Percentiles rank a stretch among this genome's conserved stretches.
These are phyloP conservation scores for Amblyjoppa proteus DNA, from an alignment of 2,888 invertebrate species.

Conservation along the genomic window DNA sequence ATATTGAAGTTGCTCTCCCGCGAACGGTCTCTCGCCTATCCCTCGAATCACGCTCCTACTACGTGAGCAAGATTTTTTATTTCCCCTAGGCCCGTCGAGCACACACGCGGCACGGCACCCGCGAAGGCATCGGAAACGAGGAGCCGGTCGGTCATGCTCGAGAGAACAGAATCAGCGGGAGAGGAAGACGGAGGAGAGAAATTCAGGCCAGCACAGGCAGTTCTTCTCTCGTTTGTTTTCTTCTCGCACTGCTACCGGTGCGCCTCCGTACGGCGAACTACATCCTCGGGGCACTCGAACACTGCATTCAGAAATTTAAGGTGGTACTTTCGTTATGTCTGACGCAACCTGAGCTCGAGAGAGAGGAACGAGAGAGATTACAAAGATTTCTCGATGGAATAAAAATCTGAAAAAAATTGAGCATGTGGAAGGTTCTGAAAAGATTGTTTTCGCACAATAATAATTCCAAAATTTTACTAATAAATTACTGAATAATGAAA, in stretches of 20 bases:
- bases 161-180: constrained; percentile 58
- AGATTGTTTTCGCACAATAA: too few species aligned
- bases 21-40: constrained; percentile 31
- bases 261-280: neutral
- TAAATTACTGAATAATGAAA: too few species aligned
- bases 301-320: neutral
- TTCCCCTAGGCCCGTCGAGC: constrained; percentile 37
- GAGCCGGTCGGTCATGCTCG: constrained; percentile 22
- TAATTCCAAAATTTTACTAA: too few species aligned
- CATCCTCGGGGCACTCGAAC: neutral
- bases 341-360: too few species aligned
- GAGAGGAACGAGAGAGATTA: too few species aligned
- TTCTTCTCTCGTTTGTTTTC: neutral
- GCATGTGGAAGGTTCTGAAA: too few species aligned
- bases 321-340: too few species aligned
- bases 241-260: neutral
- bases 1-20: constrained; percentile 36
- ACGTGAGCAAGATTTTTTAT: constrained; percentile 47
- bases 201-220: constrained; percentile 2
- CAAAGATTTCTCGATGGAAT: too few species aligned
- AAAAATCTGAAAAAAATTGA: too few species aligned
- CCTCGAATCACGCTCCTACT: constrained; percentile 62
- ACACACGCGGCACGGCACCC: constrained; percentile 32
- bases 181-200: constrained; percentile 14
- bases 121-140: constrained; percentile 37